These are phyloP conservation scores for Penaeus japonicus DNA, from an alignment of 1,140 invertebrate species.

Conservation along the genomic window DNA sequence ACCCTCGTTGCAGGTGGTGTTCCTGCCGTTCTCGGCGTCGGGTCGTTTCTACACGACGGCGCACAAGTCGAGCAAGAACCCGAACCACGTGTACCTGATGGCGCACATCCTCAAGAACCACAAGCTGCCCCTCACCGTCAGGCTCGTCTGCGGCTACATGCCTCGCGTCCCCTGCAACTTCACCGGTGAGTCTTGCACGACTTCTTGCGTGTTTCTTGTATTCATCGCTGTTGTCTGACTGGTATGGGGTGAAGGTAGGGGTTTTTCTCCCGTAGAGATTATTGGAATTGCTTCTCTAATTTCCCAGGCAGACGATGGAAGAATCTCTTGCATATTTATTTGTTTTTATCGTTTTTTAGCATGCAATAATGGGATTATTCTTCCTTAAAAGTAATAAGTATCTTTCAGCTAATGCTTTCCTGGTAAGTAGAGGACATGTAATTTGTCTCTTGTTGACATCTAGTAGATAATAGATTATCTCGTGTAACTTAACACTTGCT, in stretches of 20 bases:
- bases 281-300: too few species aligned
- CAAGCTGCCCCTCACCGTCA: constrained; percentile 61
- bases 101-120: constrained; percentile 62
- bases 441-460: too few species aligned
- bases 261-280: too few species aligned
- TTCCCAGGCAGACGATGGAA: too few species aligned
- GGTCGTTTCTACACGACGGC: constrained; percentile 64
- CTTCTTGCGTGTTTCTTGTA: background rate
- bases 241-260: too few species aligned
- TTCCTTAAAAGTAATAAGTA: background rate
- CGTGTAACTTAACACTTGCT: too few species aligned
- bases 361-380: background rate
- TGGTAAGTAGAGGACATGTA: too few species aligned
- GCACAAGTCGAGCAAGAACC: constrained; percentile 60
- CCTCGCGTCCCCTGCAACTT: constrained; percentile 62
- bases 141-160: constrained; percentile 63
- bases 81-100: constrained; percentile 63
- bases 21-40: constrained; percentile 62
- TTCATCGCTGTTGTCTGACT: background rate
- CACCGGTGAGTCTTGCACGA: constrained; percentile 60
- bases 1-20: constrained; percentile 61
- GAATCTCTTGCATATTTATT: background rate
- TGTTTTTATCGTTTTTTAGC: background rate
- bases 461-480: too few species aligned
- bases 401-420: background rate